Evolutionary conservation across 2,888 invertebrate genomes (phyloP).

Genomic region (Neuroscelio doddi): DNA sequence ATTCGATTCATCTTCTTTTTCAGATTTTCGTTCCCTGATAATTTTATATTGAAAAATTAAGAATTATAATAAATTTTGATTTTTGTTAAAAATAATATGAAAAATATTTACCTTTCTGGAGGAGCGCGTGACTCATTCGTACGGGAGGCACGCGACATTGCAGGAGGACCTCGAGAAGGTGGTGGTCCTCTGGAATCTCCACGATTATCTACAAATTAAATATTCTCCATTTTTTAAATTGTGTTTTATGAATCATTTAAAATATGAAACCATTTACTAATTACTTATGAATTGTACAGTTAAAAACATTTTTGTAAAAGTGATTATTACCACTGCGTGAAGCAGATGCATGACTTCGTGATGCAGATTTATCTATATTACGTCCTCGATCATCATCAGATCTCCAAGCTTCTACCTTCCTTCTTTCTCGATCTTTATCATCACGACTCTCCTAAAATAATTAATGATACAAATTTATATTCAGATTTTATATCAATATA

Average conservation of each 20-base stretch:
- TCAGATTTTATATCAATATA: too few relatives aligned
- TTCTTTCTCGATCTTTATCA: constrained; percentile 57
- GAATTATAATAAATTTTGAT: not conserved
- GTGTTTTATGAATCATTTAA: too few relatives aligned
- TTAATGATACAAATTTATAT: too few relatives aligned
- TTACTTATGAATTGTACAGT: too few relatives aligned
- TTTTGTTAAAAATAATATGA: constrained; percentile 4
- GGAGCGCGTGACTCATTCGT: constrained; percentile 26
- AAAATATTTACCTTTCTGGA: constrained; percentile 30
- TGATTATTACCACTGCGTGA: constrained; percentile 53
- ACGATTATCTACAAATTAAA: not conserved
- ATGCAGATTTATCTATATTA: constrained; percentile 53
- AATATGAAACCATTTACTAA: too few relatives aligned
- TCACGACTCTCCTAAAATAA: constrained; percentile 62
- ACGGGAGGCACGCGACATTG: constrained; percentile 36
- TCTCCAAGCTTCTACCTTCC: constrained; percentile 55
- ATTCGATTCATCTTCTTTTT: constrained; percentile 68
- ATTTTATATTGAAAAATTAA: not conserved
- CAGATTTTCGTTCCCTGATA: constrained; percentile 55
- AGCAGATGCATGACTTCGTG: constrained; percentile 49
- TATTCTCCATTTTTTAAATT: too few relatives aligned
- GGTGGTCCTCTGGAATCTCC: constrained; percentile 56
- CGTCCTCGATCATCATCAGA: constrained; percentile 61
- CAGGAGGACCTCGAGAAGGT: constrained; percentile 17
- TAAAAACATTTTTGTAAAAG: too few relatives aligned